Evolutionary conservation across 2,113 vertebrate genomes (phyloP).

Genomic region (Ardeotis arabs): DNA sequence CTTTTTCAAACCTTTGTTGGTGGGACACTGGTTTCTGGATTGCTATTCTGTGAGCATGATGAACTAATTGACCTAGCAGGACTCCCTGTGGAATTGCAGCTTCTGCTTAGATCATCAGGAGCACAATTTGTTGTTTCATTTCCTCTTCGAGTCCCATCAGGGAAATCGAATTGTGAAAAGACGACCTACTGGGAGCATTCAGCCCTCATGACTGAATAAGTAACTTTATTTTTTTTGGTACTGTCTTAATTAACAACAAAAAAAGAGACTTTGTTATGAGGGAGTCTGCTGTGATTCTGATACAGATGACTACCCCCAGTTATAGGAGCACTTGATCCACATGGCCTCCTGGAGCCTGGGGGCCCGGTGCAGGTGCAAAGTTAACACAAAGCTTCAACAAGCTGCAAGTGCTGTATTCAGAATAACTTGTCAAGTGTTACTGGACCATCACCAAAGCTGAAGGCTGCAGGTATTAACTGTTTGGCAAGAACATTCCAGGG

Average conservation of each 20-base stretch:
- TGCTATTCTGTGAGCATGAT: conserved; percentile 66
- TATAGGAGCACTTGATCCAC: conserved; percentile 57
- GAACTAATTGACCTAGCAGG: conserved; percentile 78
- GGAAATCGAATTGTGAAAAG: conserved; percentile 77
- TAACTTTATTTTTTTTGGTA: conserved; percentile 73
- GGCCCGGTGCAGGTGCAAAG: conserved; percentile 62
- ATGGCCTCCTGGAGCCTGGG: neutral
- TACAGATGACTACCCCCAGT: conserved; percentile 64
- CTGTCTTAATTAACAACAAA: conserved; percentile 79
- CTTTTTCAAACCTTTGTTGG: conserved; percentile 43
- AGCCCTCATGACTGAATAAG: conserved; percentile 70
- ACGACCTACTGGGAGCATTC: conserved; percentile 75
- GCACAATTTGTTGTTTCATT: conserved; percentile 80
- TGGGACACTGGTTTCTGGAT: conserved; percentile 58
- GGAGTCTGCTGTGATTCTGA: conserved; percentile 65
- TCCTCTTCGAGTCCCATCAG: conserved; percentile 73
- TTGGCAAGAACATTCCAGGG: neutral
- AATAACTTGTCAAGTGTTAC: neutral
- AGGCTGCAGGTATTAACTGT: neutral
- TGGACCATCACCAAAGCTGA: neutral
- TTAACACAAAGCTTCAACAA: conserved; percentile 40
- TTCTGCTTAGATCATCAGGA: conserved; percentile 79
- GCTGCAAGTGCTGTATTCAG: neutral
- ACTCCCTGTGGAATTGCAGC: conserved; percentile 65
- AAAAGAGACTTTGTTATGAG: conserved; percentile 70